phyloP scores from a whole-genome alignment of 2,888 invertebrate genomes.

The Temnothorax ravouxi region DNA sequence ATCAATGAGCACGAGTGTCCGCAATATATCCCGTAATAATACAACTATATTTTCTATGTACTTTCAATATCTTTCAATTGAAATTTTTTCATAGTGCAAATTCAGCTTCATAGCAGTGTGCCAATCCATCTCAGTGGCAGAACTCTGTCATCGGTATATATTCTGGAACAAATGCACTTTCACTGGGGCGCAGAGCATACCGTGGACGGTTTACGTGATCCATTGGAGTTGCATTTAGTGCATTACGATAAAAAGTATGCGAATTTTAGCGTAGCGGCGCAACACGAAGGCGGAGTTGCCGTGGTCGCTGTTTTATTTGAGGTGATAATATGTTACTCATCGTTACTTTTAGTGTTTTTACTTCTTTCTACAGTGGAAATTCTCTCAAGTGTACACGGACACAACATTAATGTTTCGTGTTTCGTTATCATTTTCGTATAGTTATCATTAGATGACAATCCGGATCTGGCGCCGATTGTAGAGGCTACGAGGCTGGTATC shows the following conservation, averaged over 20 bases:
- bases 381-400: background rate
- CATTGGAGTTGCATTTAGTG: slow-evolving; percentile 90
- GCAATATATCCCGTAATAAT: background rate
- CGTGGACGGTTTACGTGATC: slow-evolving; percentile 89
- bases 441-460: slow-evolving; percentile 76
- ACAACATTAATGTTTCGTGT: slow-evolving; percentile 43
- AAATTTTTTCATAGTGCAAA: slow-evolving; percentile 71
- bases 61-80: background rate
- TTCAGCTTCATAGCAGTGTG: slow-evolving; percentile 69
- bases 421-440: slow-evolving; percentile 64
- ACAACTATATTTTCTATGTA: background rate
- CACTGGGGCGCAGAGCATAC: slow-evolving; percentile 96
- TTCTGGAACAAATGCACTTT: slow-evolving; percentile 92
- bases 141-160: slow-evolving; percentile 88
- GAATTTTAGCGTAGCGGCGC: slow-evolving; percentile 87
- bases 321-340: slow-evolving; percentile 81
- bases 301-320: slow-evolving; percentile 90
- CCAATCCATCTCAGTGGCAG: slow-evolving; percentile 87
- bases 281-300: slow-evolving; percentile 88
- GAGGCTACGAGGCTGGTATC: slow-evolving; percentile 74
- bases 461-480: slow-evolving; percentile 75
- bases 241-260: slow-evolving; percentile 88
- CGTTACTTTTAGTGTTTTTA: background rate
- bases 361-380: background rate
- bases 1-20: no score